A percentile compares a stretch with the other conserved stretches of the same genome.
phyloP scores from a whole-genome alignment of 2,888 invertebrate genomes.

The Callimorpha dominula region DNA sequence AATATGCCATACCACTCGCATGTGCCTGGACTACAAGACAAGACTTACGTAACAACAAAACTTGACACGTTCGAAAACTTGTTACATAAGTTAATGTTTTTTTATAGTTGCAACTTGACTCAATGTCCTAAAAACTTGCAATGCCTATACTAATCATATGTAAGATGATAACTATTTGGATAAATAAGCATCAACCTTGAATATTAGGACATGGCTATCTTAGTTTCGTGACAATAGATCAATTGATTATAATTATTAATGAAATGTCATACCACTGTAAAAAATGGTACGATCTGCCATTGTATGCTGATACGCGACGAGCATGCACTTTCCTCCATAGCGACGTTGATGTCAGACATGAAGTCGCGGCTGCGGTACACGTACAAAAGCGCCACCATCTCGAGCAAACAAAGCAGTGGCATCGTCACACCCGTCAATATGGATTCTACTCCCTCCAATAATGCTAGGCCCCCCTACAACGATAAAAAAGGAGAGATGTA shows the following conservation, averaged over 20 bases:
- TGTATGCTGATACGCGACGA: constrained; percentile 66
- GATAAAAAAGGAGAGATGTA: not conserved
- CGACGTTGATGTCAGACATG: constrained; percentile 73
- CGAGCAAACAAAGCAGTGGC: constrained; percentile 67
- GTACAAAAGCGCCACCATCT: constrained; percentile 69
- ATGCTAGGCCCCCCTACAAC: constrained; percentile 69
- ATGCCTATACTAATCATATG: not conserved
- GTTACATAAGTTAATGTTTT: too few relatives aligned
- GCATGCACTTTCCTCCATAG: constrained; percentile 77
- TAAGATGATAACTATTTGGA: not conserved
- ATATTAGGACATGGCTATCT: too few relatives aligned
- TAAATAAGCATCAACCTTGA: too few relatives aligned
- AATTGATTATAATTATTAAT: not conserved
- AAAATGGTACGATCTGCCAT: constrained; percentile 72
- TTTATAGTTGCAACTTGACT: not conserved
- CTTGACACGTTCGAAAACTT: too few relatives aligned
- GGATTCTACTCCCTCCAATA: constrained; percentile 73
- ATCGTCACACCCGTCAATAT: constrained; percentile 68
- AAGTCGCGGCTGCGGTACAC: constrained; percentile 76
- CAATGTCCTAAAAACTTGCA: not conserved
- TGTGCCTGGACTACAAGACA: too few relatives aligned
- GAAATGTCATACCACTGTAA: constrained; percentile 62
- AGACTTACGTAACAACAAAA: too few relatives aligned
- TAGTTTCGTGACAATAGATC: not conserved
- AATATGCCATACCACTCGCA: too few relatives aligned